These are phyloP conservation scores for Cynopterus brachyotis DNA, from an alignment of 2,113 vertebrate species.

Conservation along the genomic window DNA sequence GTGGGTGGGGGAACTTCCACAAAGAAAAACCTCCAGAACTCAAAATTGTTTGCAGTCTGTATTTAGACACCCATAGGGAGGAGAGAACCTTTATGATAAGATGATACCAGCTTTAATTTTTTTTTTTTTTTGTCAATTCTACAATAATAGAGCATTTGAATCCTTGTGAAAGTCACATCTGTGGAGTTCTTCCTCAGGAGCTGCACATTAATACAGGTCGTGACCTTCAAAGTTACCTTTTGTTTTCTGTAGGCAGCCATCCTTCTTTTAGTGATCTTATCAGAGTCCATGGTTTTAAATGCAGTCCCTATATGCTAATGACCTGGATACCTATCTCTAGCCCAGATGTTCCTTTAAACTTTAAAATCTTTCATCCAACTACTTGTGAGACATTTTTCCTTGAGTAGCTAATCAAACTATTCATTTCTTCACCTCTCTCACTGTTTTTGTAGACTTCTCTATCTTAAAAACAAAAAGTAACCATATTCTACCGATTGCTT, in stretches of 20 bases:
- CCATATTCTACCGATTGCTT: neutral
- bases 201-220: neutral
- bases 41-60: neutral
- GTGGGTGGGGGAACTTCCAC: neutral
- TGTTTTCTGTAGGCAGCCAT: neutral
- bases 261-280: neutral
- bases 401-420: neutral
- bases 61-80: neutral
- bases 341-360: neutral
- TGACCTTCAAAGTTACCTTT: neutral
- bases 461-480: neutral
- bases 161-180: neutral
- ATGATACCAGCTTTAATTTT: neutral
- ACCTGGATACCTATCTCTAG: neutral
- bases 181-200: neutral
- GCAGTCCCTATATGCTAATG: neutral
- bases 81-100: neutral
- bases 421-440: neutral
- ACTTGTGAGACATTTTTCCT: neutral
- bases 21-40: neutral
- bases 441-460: neutral
- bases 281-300: neutral
- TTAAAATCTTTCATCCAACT: neutral
- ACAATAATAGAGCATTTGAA: neutral
- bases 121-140: neutral